Evolutionary conservation across 2,113 vertebrate genomes (phyloP), one percentile per base, ranked within the genome.

Genomic region (Rhegmatorhina hoffmannsi): DNA sequence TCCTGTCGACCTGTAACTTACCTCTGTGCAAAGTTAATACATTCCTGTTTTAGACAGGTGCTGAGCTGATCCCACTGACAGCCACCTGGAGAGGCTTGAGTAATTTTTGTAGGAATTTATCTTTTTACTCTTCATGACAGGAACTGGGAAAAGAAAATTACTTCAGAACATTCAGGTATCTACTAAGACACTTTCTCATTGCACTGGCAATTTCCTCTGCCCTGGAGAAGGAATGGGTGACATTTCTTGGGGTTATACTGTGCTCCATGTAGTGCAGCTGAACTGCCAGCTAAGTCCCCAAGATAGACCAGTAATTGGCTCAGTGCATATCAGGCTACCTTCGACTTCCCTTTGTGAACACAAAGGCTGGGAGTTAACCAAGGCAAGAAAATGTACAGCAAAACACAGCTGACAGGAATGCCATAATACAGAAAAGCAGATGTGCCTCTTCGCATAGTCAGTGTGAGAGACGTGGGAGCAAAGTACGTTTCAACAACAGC

Each of bases 341-440:
- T 85, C 1, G 0, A 58, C 58, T 90, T 20, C 33, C 40, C 21
- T 80, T 80, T 60, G 62, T 64, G 87, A 87, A 52, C 47, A 82
- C 52, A 77, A 75, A 85, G 63, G 20, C 77, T 93, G 74, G 55
- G 86, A 66, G 33, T 23, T 77, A 94, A 67, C 90, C 66, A 82
- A 84, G 43, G 56, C 72, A 94, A 62, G 52, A 83, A 90, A 94
- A 90, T 63, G 50, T 68, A 53, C 72, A 92, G 68, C 60, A 89
- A 93, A 93, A 80, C 52, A 74, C 66, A 90, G 58, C 86, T 94
- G 87, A 94, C 46, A 53, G 43, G 80, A 90, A 74, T 36, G 49
- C 46, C 38, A 73, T 69, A 79, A 93, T 62, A 94, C 95, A 93
- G 66, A 90, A 92, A 95, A 93, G 25, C 83, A 95, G 84, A 89